Evolutionary conservation across 1,140 invertebrate species (phyloP), one percentile per base, ranked within the genome.

Genomic region (Macrostomum lignano): DNA sequence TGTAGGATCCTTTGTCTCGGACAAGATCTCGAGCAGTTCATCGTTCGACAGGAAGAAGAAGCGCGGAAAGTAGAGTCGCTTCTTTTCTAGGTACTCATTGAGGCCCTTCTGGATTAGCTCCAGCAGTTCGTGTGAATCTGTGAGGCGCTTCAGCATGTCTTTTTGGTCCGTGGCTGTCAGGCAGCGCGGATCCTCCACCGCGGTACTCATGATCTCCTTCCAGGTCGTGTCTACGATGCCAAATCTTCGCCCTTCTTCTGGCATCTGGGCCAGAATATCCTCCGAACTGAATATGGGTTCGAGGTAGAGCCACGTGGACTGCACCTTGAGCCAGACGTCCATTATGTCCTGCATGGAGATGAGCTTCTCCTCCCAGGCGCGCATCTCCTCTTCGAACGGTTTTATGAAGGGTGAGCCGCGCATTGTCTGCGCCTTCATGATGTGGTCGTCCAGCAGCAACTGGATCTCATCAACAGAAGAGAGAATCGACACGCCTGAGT

Each of bases 81-180:
- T 60, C 42, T 60, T 60, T 42, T 60, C 57, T 21, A 60, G 40
- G 38, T 60, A 58, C 10, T 47, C 46, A 44, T 58, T 60, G 2
- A 60, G 45, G 19, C 57, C 55, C 37, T 58, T 56, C 40, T 58
- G 55, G 28, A 60, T 58, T 36, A 56, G 55, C 38, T 58, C 57
- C 13, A 60, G 39, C 4, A 58, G 42, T 21, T 43, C 36, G 38
- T 58, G 55, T 19, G 55, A 51, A 33, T 60, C 57, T n/a, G 35
- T 43, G 10, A 60, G 41, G 34, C 52, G 37, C 0, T 46, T 43
- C 22, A 86, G 51, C 66, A 91, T 70, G 19, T 73, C 67, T 1
- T 68, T 66, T 53, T 72, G 75, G 22, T 67, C 68, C 0, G 81
- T 88, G 1, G 79, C 77, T 3, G 60, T 61, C 6, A 82, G 55